Conservation (phyloP, 2,888 invertebrate genomes). For the Formica aserva region DNA sequence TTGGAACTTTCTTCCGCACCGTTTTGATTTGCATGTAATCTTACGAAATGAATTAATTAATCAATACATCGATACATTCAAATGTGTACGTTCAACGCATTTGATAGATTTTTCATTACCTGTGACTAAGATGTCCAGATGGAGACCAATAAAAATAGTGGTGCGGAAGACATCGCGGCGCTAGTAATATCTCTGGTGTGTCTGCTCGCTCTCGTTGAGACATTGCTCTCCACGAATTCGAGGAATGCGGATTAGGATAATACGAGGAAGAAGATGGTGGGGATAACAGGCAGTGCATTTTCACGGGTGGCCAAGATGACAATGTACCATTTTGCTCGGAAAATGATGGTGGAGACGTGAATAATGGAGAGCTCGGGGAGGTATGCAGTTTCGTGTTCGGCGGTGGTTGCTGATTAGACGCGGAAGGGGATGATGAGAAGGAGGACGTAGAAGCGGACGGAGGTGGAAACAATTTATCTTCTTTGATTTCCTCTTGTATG, state of each 20-base stretch:
- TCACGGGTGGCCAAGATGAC: conserved; percentile 83
- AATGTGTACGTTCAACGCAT: background rate
- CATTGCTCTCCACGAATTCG: conserved; percentile 81
- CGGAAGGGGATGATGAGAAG: conserved; percentile 80
- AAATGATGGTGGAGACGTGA: conserved; percentile 73
- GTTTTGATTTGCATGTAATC: conserved; percentile 72
- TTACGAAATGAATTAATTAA: conserved; percentile 12
- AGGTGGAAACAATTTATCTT: conserved; percentile 91
- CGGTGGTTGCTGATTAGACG: conserved; percentile 86
- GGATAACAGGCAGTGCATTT: conserved; percentile 83
- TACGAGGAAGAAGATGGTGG: conserved; percentile 81
- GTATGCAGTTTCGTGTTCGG: conserved; percentile 87
- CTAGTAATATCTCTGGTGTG: conserved; percentile 92
- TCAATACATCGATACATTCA: too few relatives aligned
- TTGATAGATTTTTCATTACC: conserved; percentile 68
- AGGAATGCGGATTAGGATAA: conserved; percentile 79
- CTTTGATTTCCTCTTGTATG: conserved; percentile 95
- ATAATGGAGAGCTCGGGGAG: conserved; percentile 80
- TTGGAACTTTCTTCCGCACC: conserved; percentile 74
- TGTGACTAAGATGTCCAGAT: conserved; percentile 77
- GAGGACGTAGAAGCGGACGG: conserved; percentile 87
- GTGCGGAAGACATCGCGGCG: conserved; percentile 88
- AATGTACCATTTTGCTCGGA: conserved; percentile 75
- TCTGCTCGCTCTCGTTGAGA: conserved; percentile 87
- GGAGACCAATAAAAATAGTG: conserved; percentile 83